Evolutionary conservation across 2,888 invertebrate species (phyloP).

Genomic region (Rhimphoctona megacephalus): DNA sequence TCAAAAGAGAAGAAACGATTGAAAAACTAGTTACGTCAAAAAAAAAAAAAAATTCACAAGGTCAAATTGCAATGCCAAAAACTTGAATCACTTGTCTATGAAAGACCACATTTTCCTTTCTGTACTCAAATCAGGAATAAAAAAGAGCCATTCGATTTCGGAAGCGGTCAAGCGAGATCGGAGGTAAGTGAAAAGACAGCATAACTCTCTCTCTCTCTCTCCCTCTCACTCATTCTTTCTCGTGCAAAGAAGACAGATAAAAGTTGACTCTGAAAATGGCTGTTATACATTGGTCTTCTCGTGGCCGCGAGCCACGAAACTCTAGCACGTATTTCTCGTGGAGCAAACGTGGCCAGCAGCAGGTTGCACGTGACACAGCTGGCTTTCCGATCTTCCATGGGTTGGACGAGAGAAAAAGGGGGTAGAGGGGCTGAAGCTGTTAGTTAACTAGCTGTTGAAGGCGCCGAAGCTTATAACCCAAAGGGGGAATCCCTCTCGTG

Average conservation of each 20-base stretch:
- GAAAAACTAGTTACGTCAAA: too few species aligned
- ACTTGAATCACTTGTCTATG: too few species aligned
- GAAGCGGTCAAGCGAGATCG: slow-evolving; percentile 59
- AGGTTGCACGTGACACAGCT: slow-evolving; percentile 83
- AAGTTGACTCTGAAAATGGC: slow-evolving; percentile 50
- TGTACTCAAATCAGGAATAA: background rate
- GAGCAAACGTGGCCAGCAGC: slow-evolving; percentile 71
- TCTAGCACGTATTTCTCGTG: slow-evolving; percentile 74
- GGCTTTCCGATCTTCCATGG: slow-evolving; percentile 73
- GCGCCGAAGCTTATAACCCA: slow-evolving; percentile 51
- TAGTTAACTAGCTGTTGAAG: slow-evolving; percentile 60
- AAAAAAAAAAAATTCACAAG: too few species aligned
- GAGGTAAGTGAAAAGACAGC: slow-evolving; percentile 18
- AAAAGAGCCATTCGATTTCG: slow-evolving; percentile 40
- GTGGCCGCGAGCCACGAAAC: slow-evolving; percentile 60
- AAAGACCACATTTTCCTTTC: background rate
- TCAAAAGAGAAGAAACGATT: too few species aligned
- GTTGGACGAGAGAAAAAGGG: slow-evolving; percentile 18
- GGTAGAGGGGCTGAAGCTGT: slow-evolving; percentile 29
- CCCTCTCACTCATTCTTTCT: background rate
- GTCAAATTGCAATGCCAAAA: too few species aligned
- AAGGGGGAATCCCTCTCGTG: slow-evolving; percentile 77
- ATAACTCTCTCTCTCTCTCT: background rate
- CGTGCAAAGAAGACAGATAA: background rate
- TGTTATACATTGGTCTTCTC: slow-evolving; percentile 38